These are phyloP conservation scores for Labia minor DNA, from an alignment of 2,888 invertebrate species.

Conservation along the genomic window DNA sequence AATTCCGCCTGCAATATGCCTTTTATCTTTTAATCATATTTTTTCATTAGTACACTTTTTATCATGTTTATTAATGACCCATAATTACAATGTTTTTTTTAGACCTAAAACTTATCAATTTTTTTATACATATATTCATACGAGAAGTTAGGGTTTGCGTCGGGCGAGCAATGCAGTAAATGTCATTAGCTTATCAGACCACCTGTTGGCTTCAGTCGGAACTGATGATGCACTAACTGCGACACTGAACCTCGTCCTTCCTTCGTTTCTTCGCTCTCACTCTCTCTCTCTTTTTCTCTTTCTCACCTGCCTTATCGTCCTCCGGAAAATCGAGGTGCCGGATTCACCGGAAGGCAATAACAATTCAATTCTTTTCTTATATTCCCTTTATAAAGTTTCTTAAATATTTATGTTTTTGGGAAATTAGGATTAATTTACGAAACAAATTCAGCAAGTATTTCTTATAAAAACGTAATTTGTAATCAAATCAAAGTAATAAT, in stretches of 20 bases:
- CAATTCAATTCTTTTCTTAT: slow-evolving; percentile 13
- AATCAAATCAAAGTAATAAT: too few relatives aligned
- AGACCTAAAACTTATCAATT: too few relatives aligned
- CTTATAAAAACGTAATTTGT: background rate
- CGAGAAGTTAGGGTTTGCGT: too few relatives aligned
- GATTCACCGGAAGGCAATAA: slow-evolving; percentile 9
- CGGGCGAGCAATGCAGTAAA: too few relatives aligned
- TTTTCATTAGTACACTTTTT: too few relatives aligned
- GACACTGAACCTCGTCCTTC: background rate
- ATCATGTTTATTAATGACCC: too few relatives aligned
- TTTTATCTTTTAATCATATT: too few relatives aligned
- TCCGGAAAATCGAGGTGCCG: background rate
- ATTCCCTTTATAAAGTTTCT: slow-evolving; percentile 9
- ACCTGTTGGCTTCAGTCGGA: background rate
- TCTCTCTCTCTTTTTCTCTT: too few relatives aligned
- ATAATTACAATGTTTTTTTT: too few relatives aligned
- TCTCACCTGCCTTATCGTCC: background rate
- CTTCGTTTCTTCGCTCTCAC: background rate
- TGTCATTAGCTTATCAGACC: slow-evolving; percentile 3
- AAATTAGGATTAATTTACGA: slow-evolving; percentile 1
- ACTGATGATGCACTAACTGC: too few relatives aligned
- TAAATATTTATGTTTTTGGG: slow-evolving; percentile 20
- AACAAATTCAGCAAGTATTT: background rate
- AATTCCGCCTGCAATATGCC: too few relatives aligned
- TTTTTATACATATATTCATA: too few relatives aligned